Conservation (phyloP, 2,888 invertebrate genomes). For the Ectemnius continuus region DNA sequence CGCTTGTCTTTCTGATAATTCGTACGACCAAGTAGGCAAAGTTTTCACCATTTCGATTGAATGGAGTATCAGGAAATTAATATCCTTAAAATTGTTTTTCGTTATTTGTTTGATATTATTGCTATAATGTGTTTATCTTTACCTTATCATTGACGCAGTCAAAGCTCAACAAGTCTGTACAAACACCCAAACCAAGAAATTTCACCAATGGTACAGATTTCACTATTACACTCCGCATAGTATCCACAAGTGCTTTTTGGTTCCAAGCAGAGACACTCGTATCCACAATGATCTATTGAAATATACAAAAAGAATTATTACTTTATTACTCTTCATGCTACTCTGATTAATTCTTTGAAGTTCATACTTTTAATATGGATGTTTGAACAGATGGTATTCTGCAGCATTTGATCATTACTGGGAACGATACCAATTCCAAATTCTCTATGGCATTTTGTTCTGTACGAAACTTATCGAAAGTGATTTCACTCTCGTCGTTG, state of each 20-base stretch:
- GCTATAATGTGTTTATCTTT: slow-evolving; percentile 14
- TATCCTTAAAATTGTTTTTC: slow-evolving; percentile 33
- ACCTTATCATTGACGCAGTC: slow-evolving; percentile 55
- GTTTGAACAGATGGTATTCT: slow-evolving; percentile 57
- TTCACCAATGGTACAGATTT: slow-evolving; percentile 65
- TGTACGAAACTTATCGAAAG: slow-evolving; percentile 59
- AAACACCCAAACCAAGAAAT: slow-evolving; percentile 64
- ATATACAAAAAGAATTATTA: slow-evolving; percentile 15
- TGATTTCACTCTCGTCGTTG: slow-evolving; percentile 40
- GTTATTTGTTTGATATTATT: background rate
- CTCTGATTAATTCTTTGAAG: background rate
- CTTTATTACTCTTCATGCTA: background rate
- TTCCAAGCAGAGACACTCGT: slow-evolving; percentile 69
- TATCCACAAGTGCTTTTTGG: slow-evolving; percentile 56
- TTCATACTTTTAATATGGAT: slow-evolving; percentile 57
- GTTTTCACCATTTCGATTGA: background rate
- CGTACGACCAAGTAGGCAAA: background rate
- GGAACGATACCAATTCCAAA: slow-evolving; percentile 64
- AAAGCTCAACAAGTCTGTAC: slow-evolving; percentile 61
- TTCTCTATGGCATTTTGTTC: slow-evolving; percentile 62
- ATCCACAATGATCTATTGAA: slow-evolving; percentile 53
- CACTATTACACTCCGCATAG: slow-evolving; percentile 59
- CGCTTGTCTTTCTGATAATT: background rate
- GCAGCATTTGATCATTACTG: slow-evolving; percentile 59
- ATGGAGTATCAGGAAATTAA: background rate